Base-by-base conservation (phyloP, 2,888 invertebrate genomes). In the Brachyptera risi region DNA sequence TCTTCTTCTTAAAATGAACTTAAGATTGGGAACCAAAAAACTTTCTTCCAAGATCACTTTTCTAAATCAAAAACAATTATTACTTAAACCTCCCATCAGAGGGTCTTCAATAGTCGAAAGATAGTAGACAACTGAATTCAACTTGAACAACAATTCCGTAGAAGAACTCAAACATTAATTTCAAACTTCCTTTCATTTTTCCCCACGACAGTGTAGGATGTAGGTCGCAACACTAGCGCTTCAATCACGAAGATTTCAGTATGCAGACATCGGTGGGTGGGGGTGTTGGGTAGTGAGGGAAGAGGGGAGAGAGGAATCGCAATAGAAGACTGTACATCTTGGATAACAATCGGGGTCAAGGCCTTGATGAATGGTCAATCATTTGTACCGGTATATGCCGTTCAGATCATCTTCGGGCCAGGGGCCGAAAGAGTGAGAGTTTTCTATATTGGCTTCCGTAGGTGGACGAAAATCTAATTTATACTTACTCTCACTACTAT, bases 161-260 rank as follows among this genome's bases (percentile, higher is more conserved):
- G 54, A 54, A 54, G 54, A 54, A 54, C 37, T 54, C 35, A 21
- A 11, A 17, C 60, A 60, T 47, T 51, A 60, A 50, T 61, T 38
- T 38, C 37, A 47, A 47, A 57, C 61, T 61, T 50, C 61, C 61
- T 61, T 61, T 61, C 61, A 50, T 57, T 56, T 60, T 56, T 56
- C 56, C 60, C 40, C 51, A 54, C 54, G 54, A 47, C 21, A 37
- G 13, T 13, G 37, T 35, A 37, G 37, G 54, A 54, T 54, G 35
- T 54, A 54, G 54, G 54, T 54, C 54, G 54, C 37, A 2, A 37
- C 21, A 21, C 37, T 37, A 54, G 54, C 54, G 54, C 54, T n/a
- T n/a, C n/a, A n/a, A n/a, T n/a, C n/a, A n/a, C n/a, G n/a, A n/a
- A n/a, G n/a, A n/a, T n/a, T n/a, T n/a, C n/a, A n/a, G n/a, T n/a